Conservation (phyloP, 2,888 invertebrate species). For the Barypeithes pellucidus region DNA sequence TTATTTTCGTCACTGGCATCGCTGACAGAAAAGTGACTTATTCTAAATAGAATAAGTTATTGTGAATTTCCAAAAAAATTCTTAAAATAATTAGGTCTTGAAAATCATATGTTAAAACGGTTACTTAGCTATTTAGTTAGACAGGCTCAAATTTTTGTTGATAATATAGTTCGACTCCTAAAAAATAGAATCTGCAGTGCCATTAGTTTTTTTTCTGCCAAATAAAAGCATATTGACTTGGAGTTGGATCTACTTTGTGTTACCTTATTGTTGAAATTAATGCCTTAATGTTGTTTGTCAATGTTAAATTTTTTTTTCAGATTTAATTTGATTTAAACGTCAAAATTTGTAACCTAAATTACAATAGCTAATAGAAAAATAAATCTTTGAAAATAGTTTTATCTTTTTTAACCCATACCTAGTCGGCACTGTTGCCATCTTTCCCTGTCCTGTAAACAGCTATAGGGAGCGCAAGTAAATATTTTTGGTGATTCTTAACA, state of each 20-base stretch:
- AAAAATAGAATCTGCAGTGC: slow-evolving; percentile 29
- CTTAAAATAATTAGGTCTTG: neutral
- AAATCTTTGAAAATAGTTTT: slow-evolving; percentile 24
- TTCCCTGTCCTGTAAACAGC: too few species aligned
- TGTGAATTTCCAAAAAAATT: neutral
- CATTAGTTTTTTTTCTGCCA: slow-evolving; percentile 29
- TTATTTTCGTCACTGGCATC: slow-evolving; percentile 14
- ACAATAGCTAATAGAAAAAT: slow-evolving; percentile 39
- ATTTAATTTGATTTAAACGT: slow-evolving; percentile 31
- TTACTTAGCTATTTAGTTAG: slow-evolving; percentile 19
- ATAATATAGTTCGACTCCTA: slow-evolving; percentile 30
- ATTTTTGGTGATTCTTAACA: too few species aligned
- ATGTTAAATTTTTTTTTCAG: slow-evolving; percentile 37
- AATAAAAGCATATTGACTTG: slow-evolving; percentile 2
- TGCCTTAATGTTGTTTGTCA: slow-evolving; percentile 50
- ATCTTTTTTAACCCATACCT: too few species aligned
- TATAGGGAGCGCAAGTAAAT: too few species aligned
- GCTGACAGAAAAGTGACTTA: neutral
- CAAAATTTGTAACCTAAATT: slow-evolving; percentile 43
- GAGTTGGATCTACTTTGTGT: slow-evolving; percentile 38
- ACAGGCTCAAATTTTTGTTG: slow-evolving; percentile 28
- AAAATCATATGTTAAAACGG: neutral
- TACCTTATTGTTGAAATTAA: slow-evolving; percentile 46
- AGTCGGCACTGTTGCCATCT: too few species aligned
- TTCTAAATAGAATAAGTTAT: too few species aligned